Percentiles rank a stretch among this genome's conserved stretches.
These are phyloP conservation scores for Epirrita christyi DNA, from an alignment of 2,888 invertebrate genomes.

Conservation along the genomic window DNA sequence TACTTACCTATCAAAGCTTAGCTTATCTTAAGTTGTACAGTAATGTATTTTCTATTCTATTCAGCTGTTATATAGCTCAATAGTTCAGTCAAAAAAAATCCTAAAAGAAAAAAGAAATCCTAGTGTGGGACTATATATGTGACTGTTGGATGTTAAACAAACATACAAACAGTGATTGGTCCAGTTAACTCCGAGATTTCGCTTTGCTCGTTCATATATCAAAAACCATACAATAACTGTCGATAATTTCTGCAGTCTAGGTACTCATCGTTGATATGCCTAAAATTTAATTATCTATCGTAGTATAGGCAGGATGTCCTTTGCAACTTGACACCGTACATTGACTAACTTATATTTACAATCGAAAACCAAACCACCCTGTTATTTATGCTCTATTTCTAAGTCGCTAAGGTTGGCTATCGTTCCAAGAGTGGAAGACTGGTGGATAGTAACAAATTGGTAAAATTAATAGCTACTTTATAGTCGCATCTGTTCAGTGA, in stretches of 20 bases:
- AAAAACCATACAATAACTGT: not conserved
- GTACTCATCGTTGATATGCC: slow-evolving; percentile 6
- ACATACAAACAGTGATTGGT: too few species aligned
- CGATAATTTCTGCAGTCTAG: slow-evolving; percentile 9
- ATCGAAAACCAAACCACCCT: slow-evolving; percentile 16
- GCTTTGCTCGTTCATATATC: too few species aligned
- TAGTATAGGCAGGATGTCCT: slow-evolving; percentile 29
- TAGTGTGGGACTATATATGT: too few species aligned
- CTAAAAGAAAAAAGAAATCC: too few species aligned
- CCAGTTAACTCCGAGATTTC: too few species aligned
- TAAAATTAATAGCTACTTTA: slow-evolving; percentile 10
- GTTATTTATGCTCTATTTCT: not conserved
- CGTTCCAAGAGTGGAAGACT: not conserved
- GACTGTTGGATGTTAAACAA: too few species aligned
- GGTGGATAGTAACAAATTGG: not conserved
- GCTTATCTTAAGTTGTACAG: too few species aligned
- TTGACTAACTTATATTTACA: slow-evolving; percentile 15
- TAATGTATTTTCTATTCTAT: too few species aligned
- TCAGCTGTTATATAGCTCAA: too few species aligned
- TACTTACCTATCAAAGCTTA: not conserved
- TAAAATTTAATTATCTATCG: slow-evolving; percentile 22
- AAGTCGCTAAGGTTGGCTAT: not conserved
- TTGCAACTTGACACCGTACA: slow-evolving; percentile 31
- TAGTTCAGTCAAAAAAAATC: too few species aligned
- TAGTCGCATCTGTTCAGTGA: slow-evolving; percentile 1